Conservation (phyloP, 2,113 vertebrate species). For the Pseudolaguvia tuberculata region DNA sequence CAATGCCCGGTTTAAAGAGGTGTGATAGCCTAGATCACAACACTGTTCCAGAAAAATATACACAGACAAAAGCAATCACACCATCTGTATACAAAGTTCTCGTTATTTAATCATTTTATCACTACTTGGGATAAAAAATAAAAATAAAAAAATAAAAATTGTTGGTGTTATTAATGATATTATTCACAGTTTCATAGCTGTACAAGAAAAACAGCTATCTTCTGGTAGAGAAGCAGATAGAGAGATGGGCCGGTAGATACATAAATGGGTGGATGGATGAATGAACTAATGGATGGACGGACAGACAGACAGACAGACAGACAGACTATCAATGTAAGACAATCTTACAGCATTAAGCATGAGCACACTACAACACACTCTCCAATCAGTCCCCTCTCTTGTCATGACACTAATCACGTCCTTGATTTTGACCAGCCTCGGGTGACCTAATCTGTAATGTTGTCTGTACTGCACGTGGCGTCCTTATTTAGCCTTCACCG, state of each 20-base stretch:
- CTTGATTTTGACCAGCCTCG: conserved; percentile 18
- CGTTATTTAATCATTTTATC: not conserved
- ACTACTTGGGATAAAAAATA: too few relatives aligned
- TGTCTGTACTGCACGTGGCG: not conserved
- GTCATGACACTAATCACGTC: conserved; percentile 15
- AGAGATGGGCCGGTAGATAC: too few relatives aligned
- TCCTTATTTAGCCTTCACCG: conserved; percentile 16
- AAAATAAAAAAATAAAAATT: too few relatives aligned
- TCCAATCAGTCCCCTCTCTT: conserved; percentile 17
- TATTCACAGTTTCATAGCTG: not conserved
- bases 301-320: too few relatives aligned
- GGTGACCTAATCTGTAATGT: conserved; percentile 29
- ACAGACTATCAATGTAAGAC: not conserved
- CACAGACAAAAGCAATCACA: not conserved
- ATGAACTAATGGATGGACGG: not conserved
- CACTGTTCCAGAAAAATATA: conserved; percentile 67
- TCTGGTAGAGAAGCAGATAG: not conserved
- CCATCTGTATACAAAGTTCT: not conserved
- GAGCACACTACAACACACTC: not conserved
- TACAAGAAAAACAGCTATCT: too few relatives aligned
- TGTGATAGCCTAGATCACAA: conserved; percentile 94
- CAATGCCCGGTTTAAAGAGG: conserved; percentile 90
- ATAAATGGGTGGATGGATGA: not conserved
- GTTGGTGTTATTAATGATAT: not conserved
- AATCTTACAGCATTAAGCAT: conserved; percentile 28